phyloP scores from a whole-genome alignment of 1,140 invertebrate genomes.

The Drosophila guanche region DNA sequence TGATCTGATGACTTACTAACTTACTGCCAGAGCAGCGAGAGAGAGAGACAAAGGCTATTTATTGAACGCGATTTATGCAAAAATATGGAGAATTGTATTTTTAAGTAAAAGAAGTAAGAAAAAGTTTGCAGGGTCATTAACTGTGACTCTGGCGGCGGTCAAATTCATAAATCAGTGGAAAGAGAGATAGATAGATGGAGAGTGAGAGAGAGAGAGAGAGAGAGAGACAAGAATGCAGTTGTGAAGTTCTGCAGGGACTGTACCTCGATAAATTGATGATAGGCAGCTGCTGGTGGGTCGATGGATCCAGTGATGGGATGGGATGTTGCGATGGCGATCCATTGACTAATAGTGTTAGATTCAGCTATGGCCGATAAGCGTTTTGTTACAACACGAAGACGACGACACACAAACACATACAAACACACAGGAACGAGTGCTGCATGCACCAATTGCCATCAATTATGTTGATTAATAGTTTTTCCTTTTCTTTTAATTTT shows the following conservation, averaged over 20 bases:
- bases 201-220: no score
- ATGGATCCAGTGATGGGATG: no score
- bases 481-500: no score
- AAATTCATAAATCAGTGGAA: constrained; percentile 77
- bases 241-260: constrained; percentile 34
- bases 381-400: constrained; percentile 55
- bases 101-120: neutral
- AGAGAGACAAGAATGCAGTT: constrained; percentile 63
- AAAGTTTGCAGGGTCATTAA: constrained; percentile 68
- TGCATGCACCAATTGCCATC: constrained; percentile 64
- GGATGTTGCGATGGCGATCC: constrained; percentile 35
- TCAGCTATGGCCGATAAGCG: constrained; percentile 66
- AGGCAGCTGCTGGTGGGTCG: constrained; percentile 39
- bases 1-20: constrained; percentile 63
- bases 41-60: constrained; percentile 32
- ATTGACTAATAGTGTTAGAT: constrained; percentile 80
- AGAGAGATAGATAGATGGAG: no score
- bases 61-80: constrained; percentile 45
- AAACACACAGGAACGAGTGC: constrained; percentile 37
- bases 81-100: constrained; percentile 2
- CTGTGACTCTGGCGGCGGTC: constrained; percentile 61
- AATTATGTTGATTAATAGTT: constrained; percentile 76
- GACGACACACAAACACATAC: constrained; percentile 6
- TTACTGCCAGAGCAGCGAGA: constrained; percentile 61
- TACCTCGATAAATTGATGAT: constrained; percentile 71